These are phyloP conservation scores for Myiotriccus ornatus DNA, from an alignment of 2,797 vertebrate genomes.

Conservation along the genomic window DNA sequence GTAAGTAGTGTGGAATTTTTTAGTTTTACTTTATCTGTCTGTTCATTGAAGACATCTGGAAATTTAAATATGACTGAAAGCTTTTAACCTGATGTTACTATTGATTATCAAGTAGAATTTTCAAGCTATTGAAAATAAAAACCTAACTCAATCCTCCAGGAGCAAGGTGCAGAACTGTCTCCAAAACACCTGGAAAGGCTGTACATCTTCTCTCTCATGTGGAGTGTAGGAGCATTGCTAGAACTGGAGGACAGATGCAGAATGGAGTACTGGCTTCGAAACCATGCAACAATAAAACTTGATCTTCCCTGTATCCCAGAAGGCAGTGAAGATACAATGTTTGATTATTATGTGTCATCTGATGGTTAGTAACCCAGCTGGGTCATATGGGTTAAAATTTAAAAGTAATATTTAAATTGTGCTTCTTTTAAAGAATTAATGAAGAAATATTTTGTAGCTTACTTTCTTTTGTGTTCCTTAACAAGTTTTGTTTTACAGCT, in stretches of 20 bases:
- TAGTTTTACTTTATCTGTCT: not conserved
- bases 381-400: not conserved
- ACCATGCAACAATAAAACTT: conserved; percentile 71
- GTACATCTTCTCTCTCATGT: conserved; percentile 92
- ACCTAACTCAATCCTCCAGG: conserved; percentile 71
- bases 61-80: not conserved
- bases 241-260: conserved; percentile 85
- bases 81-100: not conserved
- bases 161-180: conserved; percentile 83
- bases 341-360: conserved; percentile 87
- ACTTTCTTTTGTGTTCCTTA: not conserved
- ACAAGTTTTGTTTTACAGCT: not conserved
- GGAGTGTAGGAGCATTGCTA: conserved; percentile 90
- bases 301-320: conserved; percentile 81
- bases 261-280: conserved; percentile 88
- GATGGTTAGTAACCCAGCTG: conserved; percentile 79
- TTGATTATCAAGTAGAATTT: not conserved
- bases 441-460: not conserved
- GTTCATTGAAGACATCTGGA: not conserved
- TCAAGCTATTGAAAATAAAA: not conserved
- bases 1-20: conserved; percentile 61
- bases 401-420: not conserved
- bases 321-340: conserved; percentile 83
- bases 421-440: not conserved
- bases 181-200: conserved; percentile 84